phyloP scores from a whole-genome alignment of 2,888 invertebrate species.

The Hemaris fuciformis region DNA sequence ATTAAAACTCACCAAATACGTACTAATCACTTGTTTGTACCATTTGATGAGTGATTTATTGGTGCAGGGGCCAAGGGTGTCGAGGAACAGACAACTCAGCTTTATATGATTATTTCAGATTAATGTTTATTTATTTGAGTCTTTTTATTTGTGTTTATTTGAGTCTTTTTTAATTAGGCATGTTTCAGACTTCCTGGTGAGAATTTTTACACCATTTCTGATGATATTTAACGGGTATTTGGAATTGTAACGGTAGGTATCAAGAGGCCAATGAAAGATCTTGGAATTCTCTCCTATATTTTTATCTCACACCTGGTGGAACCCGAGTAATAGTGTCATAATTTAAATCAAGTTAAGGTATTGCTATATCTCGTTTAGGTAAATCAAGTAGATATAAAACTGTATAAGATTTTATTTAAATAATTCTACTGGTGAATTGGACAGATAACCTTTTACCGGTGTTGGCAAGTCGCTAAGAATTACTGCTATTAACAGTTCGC shows the following conservation, averaged over 20 bases:
- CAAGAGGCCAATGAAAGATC: background rate
- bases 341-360: too few species aligned
- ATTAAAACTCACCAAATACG: slow-evolving; percentile 7
- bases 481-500: too few species aligned
- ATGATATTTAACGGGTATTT: background rate
- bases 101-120: background rate
- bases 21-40: slow-evolving; percentile 4
- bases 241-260: background rate
- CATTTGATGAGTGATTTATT: slow-evolving; percentile 4
- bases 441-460: too few species aligned
- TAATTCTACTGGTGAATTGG: too few species aligned
- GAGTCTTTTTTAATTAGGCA: background rate
- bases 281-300: background rate
- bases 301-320: too few species aligned
- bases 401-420: too few species aligned
- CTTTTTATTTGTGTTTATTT: too few species aligned
- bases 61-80: background rate
- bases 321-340: too few species aligned
- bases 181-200: background rate
- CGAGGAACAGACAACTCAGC: background rate
- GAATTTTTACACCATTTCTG: background rate
- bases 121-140: too few species aligned
- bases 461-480: too few species aligned
- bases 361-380: too few species aligned
- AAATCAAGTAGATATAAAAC: too few species aligned